A percentile compares a stretch with the other conserved stretches of the same genome.
Conservation (phyloP, 64 coral and sea anemone species). For the Montipora cactus region DNA sequence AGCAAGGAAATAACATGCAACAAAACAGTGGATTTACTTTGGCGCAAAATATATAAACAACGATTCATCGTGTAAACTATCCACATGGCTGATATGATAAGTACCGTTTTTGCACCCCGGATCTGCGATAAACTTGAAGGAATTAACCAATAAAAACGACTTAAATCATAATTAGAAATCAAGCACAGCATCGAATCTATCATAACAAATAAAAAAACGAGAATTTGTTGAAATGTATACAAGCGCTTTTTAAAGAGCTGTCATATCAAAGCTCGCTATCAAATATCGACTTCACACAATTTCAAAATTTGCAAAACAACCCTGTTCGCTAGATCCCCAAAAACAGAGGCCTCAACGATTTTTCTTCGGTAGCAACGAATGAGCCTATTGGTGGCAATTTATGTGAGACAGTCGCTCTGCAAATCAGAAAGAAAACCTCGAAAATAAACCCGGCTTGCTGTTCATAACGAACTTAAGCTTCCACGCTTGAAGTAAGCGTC, state of each 20-base stretch:
- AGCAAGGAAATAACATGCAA: neutral
- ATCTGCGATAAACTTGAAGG: neutral
- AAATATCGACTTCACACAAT: conserved; percentile 28
- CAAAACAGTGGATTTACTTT: no score
- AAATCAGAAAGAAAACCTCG: neutral
- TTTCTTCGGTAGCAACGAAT: neutral
- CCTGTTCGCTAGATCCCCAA: conserved; percentile 29
- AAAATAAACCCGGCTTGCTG: neutral
- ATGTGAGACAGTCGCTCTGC: neutral
- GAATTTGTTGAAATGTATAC: conserved; percentile 15
- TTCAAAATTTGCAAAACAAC: conserved; percentile 15
- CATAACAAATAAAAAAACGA: neutral
- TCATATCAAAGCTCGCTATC: neutral
- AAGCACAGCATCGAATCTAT: neutral
- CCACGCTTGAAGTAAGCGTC: neutral
- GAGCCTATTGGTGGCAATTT: neutral
- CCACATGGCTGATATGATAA: neutral
- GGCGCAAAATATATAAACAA: no score
- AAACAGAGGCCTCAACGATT: neutral
- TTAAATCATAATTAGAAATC: neutral
- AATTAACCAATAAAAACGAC: neutral
- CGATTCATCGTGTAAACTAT: neutral
- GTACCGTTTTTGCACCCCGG: no score
- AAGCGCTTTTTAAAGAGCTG: neutral
- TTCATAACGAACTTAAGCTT: conserved; percentile 3